These are phyloP conservation scores for Ploceus nigricollis DNA, from an alignment of 2,113 vertebrate genomes.

Conservation along the genomic window DNA sequence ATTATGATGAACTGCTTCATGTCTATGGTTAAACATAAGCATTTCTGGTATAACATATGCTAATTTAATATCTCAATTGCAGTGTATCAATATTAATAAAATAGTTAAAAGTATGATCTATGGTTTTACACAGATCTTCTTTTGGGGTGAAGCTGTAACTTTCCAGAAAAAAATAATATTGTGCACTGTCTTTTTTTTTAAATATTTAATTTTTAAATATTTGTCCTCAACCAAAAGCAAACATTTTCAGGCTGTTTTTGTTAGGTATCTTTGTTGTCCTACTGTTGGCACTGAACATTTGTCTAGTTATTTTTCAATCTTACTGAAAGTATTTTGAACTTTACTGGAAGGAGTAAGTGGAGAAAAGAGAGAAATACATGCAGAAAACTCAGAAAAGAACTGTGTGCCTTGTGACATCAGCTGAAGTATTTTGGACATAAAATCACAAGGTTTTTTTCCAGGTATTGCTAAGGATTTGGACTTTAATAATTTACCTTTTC, in stretches of 20 bases:
- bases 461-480: neutral
- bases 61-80: neutral
- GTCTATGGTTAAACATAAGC: neutral
- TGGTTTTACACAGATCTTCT: neutral
- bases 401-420: rapidly evolving
- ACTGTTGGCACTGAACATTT: neutral
- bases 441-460: neutral
- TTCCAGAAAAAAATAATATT: neutral
- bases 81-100: neutral
- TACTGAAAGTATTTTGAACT: neutral
- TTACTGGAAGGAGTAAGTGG: neutral
- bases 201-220: neutral
- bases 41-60: neutral
- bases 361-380: neutral
- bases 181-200: neutral
- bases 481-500: neutral
- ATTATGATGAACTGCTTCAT: constrained; percentile 24
- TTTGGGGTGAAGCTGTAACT: neutral
- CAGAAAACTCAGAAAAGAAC: neutral
- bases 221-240: neutral
- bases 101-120: neutral
- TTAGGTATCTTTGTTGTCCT: neutral
- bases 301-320: neutral
- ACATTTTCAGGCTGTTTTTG: neutral
- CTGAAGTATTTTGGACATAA: neutral